Evolutionary conservation across 2,888 invertebrate genomes (phyloP).

Genomic region (Andrena praecox): DNA sequence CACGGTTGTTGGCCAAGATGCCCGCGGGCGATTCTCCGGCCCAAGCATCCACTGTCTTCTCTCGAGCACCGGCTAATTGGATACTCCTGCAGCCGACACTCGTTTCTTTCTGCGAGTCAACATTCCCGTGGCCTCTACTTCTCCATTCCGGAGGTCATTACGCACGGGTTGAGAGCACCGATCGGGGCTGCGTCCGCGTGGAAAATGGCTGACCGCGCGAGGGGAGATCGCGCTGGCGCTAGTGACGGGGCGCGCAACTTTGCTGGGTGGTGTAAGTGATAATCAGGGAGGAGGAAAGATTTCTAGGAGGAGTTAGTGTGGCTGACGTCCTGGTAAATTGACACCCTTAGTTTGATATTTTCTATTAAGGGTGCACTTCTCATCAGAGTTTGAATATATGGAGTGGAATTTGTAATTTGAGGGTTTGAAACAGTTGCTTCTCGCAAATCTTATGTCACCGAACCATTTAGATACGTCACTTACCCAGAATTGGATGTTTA

Average conservation of each 20-base stretch:
- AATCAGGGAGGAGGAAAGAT: not conserved
- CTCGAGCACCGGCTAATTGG: conserved; percentile 73
- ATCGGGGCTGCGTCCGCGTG: conserved; percentile 23
- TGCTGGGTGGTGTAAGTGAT: not conserved
- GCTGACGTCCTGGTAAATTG: too few species aligned
- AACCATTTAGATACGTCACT: too few species aligned
- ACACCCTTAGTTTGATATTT: not conserved
- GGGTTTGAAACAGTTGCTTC: not conserved
- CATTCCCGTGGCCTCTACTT: conserved; percentile 12
- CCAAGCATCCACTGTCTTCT: conserved; percentile 60
- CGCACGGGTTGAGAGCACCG: conserved; percentile 5
- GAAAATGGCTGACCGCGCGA: conserved; percentile 29
- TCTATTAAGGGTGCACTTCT: not conserved
- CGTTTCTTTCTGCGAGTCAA: conserved; percentile 53
- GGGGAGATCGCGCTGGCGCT: not conserved
- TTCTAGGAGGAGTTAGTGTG: not conserved
- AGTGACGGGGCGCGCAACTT: not conserved
- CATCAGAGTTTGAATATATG: too few species aligned
- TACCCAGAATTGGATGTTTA: too few species aligned
- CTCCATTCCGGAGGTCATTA: conserved; percentile 11
- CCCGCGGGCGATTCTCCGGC: conserved; percentile 55
- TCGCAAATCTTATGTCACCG: not conserved
- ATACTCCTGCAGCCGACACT: conserved; percentile 70
- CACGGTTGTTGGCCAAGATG: conserved; percentile 63
- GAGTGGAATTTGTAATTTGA: too few species aligned